These are phyloP conservation scores for Cynopterus brachyotis DNA, from an alignment of 2,113 vertebrate species.

Conservation along the genomic window DNA sequence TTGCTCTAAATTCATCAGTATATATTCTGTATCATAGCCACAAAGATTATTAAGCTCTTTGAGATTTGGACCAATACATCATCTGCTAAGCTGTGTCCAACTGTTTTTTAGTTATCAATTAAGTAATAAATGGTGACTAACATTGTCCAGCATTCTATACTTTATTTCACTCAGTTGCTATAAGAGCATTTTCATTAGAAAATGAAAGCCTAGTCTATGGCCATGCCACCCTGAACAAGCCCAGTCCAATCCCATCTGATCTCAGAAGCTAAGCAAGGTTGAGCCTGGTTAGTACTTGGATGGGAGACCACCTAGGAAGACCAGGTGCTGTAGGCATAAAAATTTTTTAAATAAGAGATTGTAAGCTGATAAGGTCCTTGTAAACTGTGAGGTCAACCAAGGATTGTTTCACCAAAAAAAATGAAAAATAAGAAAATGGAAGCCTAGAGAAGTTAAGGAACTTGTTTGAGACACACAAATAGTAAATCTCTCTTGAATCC, in stretches of 20 bases:
- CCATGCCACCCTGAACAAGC: no score
- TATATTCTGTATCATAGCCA: background rate
- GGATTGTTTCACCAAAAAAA: no score
- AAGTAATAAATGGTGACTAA: background rate
- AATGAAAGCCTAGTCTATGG: background rate
- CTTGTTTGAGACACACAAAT: background rate
- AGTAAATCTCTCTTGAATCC: background rate
- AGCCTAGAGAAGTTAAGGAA: background rate
- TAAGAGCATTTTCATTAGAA: background rate
- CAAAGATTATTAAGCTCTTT: background rate
- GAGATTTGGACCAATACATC: background rate
- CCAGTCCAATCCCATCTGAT: no score
- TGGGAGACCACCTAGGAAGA: no score
- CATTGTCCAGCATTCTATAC: background rate
- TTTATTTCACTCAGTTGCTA: background rate
- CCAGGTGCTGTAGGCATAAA: no score
- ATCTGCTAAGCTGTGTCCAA: background rate
- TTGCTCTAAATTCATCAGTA: background rate
- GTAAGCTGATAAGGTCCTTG: no score
- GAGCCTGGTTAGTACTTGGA: no score
- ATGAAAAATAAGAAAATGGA: background rate
- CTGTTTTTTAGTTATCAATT: background rate
- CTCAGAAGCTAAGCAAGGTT: no score
- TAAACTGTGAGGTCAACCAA: no score
- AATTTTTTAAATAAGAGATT: no score